Percentiles rank a stretch among this genome's conserved stretches.
Conservation (phyloP, 35 echinoderm and acorn worm genomes). For the Chiridota heheva region DNA sequence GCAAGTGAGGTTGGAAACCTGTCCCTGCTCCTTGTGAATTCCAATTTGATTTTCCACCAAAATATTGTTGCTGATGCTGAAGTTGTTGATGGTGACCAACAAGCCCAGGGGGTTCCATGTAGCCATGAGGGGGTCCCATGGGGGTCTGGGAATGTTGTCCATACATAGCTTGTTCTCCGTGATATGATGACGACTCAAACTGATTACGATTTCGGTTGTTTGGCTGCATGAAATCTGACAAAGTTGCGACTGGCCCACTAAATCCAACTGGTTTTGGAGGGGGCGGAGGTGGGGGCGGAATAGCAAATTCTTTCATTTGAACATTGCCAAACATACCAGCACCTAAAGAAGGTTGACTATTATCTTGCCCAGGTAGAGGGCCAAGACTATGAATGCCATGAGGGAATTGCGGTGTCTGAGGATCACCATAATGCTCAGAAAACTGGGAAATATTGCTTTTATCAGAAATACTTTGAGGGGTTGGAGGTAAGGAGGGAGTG, state of each 20-base stretch:
- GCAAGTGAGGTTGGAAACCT: too few relatives aligned
- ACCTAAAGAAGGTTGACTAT: too few relatives aligned
- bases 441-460: background rate
- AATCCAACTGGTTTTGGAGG: too few relatives aligned
- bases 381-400: too few relatives aligned
- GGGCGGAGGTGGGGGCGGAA: too few relatives aligned
- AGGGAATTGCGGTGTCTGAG: too few relatives aligned
- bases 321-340: too few relatives aligned
- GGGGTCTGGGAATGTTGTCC: background rate
- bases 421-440: conserved; percentile 2
- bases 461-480: conserved; percentile 42
- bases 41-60: too few relatives aligned
- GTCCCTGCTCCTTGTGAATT: too few relatives aligned
- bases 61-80: too few relatives aligned
- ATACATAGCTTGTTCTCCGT: conserved; percentile 12
- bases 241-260: background rate
- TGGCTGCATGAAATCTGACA: conserved; percentile 46
- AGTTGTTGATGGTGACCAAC: conserved; percentile 14
- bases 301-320: too few relatives aligned
- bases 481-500: conserved; percentile 25
- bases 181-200: background rate
- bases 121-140: conserved; percentile 16
- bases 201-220: background rate
- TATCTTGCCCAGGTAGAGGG: too few relatives aligned
- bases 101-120: conserved; percentile 15